These are phyloP conservation scores for Sardinella longiceps DNA, from an alignment of 2,797 vertebrate species.

Conservation along the genomic window DNA sequence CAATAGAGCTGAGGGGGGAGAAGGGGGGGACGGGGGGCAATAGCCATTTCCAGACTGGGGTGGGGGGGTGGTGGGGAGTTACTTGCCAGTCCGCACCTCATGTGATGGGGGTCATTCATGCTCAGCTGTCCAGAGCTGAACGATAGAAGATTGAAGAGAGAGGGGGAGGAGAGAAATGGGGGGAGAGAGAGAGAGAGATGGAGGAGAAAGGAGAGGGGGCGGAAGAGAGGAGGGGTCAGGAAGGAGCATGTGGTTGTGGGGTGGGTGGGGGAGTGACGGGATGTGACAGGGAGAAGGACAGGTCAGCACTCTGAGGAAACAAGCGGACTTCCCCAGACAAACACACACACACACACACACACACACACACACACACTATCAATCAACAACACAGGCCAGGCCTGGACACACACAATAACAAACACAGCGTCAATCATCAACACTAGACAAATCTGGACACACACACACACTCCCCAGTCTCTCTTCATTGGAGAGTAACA, in stretches of 20 bases:
- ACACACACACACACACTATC: background rate
- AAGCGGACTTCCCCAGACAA: slow-evolving; percentile 55
- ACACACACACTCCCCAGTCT: background rate
- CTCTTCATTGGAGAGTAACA: background rate
- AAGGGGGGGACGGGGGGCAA: too few relatives aligned
- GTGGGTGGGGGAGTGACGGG: background rate
- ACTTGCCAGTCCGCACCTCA: slow-evolving; percentile 84
- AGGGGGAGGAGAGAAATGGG: background rate
- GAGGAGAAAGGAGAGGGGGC: background rate
- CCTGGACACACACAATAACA: background rate
- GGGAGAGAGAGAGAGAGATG: background rate
- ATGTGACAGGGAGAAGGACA: slow-evolving; percentile 43
- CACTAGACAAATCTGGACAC: slow-evolving; percentile 48
- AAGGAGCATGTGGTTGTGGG: background rate
- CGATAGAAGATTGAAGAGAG: slow-evolving; percentile 39
- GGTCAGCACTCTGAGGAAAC: slow-evolving; percentile 52
- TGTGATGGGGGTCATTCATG: slow-evolving; percentile 75
- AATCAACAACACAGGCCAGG: background rate
- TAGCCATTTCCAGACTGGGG: too few relatives aligned
- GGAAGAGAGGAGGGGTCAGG: background rate
- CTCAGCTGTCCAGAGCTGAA: slow-evolving; percentile 74
- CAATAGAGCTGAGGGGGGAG: too few relatives aligned
- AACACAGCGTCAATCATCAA: background rate
- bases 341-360: background rate
- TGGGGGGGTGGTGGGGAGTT: too few relatives aligned